Evolutionary conservation across 2,113 vertebrate genomes (phyloP).

Genomic region (Phalacrocorax brasilianus): DNA sequence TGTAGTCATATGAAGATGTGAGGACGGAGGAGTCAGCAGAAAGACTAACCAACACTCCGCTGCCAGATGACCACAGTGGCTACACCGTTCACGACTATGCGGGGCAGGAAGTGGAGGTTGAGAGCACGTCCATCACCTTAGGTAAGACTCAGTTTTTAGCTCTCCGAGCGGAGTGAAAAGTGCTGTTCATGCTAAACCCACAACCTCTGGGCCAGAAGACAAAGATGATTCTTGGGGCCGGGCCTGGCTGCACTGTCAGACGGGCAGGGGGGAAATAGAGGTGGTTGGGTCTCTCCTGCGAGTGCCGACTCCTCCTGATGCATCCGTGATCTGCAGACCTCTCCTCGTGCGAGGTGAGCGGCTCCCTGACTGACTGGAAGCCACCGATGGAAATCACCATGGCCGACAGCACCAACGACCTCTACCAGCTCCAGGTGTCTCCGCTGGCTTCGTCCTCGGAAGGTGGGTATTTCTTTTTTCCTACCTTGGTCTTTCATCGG

Average conservation of each 20-base stretch:
- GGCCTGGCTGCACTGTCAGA: accelerated
- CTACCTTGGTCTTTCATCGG: background rate
- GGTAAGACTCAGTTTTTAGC: slow-evolving; percentile 66
- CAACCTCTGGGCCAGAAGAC: background rate
- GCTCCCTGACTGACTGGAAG: slow-evolving; percentile 61
- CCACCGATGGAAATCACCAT: slow-evolving; percentile 44
- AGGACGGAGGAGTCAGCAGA: slow-evolving; percentile 72
- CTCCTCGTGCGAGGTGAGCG: slow-evolving; percentile 44
- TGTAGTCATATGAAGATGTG: slow-evolving; percentile 43
- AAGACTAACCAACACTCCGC: slow-evolving; percentile 70
- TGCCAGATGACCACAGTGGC: slow-evolving; percentile 71
- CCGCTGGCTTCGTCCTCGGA: slow-evolving; percentile 72
- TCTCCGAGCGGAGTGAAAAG: background rate
- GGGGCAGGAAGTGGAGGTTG: slow-evolving; percentile 80
- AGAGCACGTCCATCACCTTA: slow-evolving; percentile 70
- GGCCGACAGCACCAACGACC: slow-evolving; percentile 78
- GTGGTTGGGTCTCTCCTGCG: background rate
- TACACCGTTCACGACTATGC: slow-evolving; percentile 55
- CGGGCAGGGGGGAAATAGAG: background rate
- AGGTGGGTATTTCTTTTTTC: slow-evolving; percentile 46
- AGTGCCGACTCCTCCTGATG: background rate
- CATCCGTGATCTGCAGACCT: slow-evolving; percentile 37
- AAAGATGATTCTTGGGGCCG: background rate
- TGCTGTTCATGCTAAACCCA: background rate
- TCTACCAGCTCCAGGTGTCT: slow-evolving; percentile 79